Evolutionary conservation across 1,140 invertebrate species (phyloP).

Genomic region (Drosophila murphyi): DNA sequence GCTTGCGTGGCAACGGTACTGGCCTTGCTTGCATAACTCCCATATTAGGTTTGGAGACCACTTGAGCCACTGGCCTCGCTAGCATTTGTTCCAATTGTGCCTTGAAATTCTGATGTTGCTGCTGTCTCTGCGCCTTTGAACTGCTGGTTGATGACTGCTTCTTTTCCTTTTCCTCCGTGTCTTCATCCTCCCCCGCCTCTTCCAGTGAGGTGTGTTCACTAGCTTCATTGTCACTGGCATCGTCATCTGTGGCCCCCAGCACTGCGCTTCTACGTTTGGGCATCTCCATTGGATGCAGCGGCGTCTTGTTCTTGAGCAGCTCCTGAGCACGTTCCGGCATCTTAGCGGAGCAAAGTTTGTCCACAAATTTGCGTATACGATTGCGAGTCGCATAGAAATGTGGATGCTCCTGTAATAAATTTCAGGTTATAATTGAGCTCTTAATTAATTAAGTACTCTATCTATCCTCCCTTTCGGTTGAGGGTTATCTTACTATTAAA

Average conservation of each 20-base stretch:
- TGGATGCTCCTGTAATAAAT: slow-evolving; percentile 54
- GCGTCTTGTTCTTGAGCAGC: slow-evolving; percentile 58
- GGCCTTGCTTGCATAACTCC: slow-evolving; percentile 37
- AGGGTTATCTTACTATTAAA: too few relatives aligned
- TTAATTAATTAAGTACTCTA: too few relatives aligned
- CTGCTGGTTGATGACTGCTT: slow-evolving; percentile 4
- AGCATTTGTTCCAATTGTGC: slow-evolving; percentile 67
- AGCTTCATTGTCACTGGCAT: slow-evolving; percentile 23
- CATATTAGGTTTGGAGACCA: neutral
- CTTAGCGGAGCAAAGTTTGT: slow-evolving; percentile 72
- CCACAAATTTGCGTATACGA: slow-evolving; percentile 79
- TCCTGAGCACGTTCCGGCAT: slow-evolving; percentile 51
- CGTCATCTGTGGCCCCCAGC: slow-evolving; percentile 19
- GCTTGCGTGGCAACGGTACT: slow-evolving; percentile 73
- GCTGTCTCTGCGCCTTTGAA: slow-evolving; percentile 19
- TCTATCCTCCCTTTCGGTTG: too few relatives aligned
- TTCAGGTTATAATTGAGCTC: neutral
- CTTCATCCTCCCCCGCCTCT: slow-evolving; percentile 3
- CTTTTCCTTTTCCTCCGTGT: slow-evolving; percentile 5
- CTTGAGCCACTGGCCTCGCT: slow-evolving; percentile 55
- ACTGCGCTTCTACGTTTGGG: slow-evolving; percentile 10
- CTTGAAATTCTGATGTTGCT: slow-evolving; percentile 56
- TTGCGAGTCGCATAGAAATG: slow-evolving; percentile 77
- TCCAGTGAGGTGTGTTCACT: slow-evolving; percentile 15
- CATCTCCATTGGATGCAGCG: slow-evolving; percentile 51